These are phyloP conservation scores for Tetramorium parvispinum DNA, from an alignment of 1,140 invertebrate genomes.

Conservation along the genomic window DNA sequence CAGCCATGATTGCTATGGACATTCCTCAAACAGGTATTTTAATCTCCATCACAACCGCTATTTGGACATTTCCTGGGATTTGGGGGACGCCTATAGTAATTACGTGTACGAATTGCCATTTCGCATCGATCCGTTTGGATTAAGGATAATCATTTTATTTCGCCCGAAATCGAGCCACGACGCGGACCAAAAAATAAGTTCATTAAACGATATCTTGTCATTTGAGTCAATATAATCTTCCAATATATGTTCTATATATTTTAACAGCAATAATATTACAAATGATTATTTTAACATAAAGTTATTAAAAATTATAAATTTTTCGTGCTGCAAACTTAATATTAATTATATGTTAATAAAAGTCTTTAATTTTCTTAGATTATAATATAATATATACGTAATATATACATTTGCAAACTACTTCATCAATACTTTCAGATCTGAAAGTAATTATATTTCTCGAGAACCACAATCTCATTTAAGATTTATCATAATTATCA, in stretches of 20 bases:
- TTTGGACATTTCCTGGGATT: slow-evolving; percentile 41
- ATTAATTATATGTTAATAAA: not conserved
- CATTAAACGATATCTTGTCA: not conserved
- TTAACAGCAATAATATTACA: not conserved
- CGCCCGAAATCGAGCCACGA: not conserved
- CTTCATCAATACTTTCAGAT: not conserved
- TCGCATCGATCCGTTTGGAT: slow-evolving; percentile 4
- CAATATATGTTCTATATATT: not conserved
- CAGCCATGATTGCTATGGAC: not conserved
- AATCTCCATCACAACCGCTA: not conserved
- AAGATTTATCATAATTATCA: not conserved
- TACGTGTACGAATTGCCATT: slow-evolving; percentile 25
- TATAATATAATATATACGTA: not conserved
- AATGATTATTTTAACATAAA: not conserved
- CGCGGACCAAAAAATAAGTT: not conserved
- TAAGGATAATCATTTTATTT: slow-evolving; percentile 21
- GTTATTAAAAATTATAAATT: not conserved
- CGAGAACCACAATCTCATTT: too few relatives aligned
- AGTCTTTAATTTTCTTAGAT: not conserved
- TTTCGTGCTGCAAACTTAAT: not conserved
- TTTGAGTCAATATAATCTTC: not conserved
- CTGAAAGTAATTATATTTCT: not conserved
- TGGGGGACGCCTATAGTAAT: slow-evolving; percentile 6
- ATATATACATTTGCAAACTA: not conserved
- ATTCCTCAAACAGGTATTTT: slow-evolving; percentile 37